These are phyloP conservation scores for Haplochromis vanheusdeni DNA, from an alignment of 2,113 vertebrate species.

Conservation along the genomic window DNA sequence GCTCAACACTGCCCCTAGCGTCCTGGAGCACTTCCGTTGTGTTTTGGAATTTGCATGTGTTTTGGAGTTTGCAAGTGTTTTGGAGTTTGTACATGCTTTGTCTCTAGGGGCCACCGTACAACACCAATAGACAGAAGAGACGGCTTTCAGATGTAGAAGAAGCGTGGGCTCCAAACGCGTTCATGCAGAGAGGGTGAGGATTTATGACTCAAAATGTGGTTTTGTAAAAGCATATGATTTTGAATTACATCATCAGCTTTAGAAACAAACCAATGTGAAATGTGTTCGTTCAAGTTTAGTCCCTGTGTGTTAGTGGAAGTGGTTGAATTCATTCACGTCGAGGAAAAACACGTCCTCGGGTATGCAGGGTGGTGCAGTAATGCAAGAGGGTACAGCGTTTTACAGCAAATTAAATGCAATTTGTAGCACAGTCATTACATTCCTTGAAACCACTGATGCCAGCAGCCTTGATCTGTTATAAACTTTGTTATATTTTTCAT, in stretches of 20 bases:
- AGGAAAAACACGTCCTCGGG: background rate
- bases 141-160: background rate
- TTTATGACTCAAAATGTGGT: background rate
- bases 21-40: no score
- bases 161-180: background rate
- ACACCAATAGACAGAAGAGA: background rate
- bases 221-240: constrained; percentile 12
- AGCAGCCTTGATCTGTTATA: background rate
- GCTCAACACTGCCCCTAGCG: no score
- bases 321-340: background rate
- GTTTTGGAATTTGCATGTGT: no score
- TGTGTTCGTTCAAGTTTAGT: background rate
- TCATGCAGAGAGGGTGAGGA: background rate
- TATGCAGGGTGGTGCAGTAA: background rate
- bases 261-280: background rate
- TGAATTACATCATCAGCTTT: background rate
- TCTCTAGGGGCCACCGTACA: no score
- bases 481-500: background rate
- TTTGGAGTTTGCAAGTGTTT: no score
- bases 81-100: no score
- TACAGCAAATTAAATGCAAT: background rate
- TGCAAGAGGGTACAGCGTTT: background rate
- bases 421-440: background rate
- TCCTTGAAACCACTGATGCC: background rate
- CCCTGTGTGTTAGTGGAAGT: background rate